Percentiles rank a stretch among this genome's conserved stretches.
These are phyloP conservation scores for Melanotus villosus DNA, from an alignment of 2,888 invertebrate genomes.

Conservation along the genomic window DNA sequence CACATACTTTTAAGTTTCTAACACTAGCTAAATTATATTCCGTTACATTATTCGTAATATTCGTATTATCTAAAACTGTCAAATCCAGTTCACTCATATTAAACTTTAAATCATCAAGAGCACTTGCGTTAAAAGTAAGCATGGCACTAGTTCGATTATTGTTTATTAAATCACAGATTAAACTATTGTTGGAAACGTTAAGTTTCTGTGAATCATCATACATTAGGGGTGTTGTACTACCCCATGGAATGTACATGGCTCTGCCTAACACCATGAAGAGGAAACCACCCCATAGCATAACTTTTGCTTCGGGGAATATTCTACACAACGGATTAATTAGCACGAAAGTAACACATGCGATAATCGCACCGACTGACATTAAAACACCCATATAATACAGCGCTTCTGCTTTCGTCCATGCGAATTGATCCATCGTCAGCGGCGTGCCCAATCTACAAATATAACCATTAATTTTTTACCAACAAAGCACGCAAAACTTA, in stretches of 20 bases:
- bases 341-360: constrained; percentile 82
- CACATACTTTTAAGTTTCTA: background rate
- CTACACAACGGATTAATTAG: constrained; percentile 80
- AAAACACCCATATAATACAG: constrained; percentile 86
- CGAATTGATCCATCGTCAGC: constrained; percentile 91
- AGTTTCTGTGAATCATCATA: constrained; percentile 62
- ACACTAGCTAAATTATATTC: background rate
- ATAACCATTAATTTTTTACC: background rate
- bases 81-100: background rate
- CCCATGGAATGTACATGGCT: constrained; percentile 83
- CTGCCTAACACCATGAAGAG: constrained; percentile 84
- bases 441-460: constrained; percentile 76
- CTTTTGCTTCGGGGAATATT: constrained; percentile 80
- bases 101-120: too few species aligned
- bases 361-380: constrained; percentile 85
- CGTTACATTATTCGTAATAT: background rate
- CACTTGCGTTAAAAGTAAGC: background rate
- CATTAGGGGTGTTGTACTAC: constrained; percentile 74
- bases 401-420: constrained; percentile 84
- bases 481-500: constrained; percentile 62
- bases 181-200: constrained; percentile 52
- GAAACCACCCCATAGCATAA: constrained; percentile 89
- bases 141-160: constrained; percentile 29
- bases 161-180: constrained; percentile 55
- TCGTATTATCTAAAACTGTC: background rate